Evolutionary conservation across 2,888 invertebrate genomes (phyloP).

Genomic region (Ophion ventricosus): DNA sequence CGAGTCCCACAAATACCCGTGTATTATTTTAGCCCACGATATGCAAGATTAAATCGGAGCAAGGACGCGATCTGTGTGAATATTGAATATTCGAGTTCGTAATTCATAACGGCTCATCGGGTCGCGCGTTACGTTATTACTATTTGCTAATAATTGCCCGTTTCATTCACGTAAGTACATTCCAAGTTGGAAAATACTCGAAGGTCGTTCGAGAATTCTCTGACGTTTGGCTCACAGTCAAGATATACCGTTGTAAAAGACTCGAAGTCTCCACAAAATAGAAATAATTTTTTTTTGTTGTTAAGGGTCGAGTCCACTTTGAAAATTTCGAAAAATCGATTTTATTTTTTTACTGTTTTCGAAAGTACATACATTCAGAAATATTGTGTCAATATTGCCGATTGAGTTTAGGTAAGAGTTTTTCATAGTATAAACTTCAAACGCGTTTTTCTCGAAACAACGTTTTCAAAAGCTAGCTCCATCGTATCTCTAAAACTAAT

Average conservation of each 20-base stretch:
- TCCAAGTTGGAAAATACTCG: slow-evolving; percentile 32
- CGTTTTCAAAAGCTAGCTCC: too few species aligned
- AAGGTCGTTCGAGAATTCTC: slow-evolving; percentile 54
- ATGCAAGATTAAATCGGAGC: slow-evolving; percentile 60
- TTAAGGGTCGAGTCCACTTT: too few species aligned
- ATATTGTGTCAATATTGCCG: too few species aligned
- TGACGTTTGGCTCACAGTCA: slow-evolving; percentile 21
- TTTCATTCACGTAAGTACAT: slow-evolving; percentile 22
- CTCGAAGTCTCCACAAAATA: slow-evolving; percentile 17
- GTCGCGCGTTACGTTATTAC: slow-evolving; percentile 17
- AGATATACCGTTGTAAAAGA: slow-evolving; percentile 46
- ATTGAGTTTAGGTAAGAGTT: too few species aligned
- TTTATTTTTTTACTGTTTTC: too few species aligned
- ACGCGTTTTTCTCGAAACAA: too few species aligned
- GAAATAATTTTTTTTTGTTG: too few species aligned
- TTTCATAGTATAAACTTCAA: too few species aligned
- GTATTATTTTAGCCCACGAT: slow-evolving; percentile 27
- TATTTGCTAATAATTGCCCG: slow-evolving; percentile 49
- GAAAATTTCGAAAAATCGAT: too few species aligned
- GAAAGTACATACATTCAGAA: too few species aligned
- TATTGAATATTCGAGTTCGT: slow-evolving; percentile 58
- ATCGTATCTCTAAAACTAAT: too few species aligned
- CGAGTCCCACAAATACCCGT: background rate
- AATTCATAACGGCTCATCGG: slow-evolving; percentile 49
- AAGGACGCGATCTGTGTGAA: slow-evolving; percentile 56